Conservation (phyloP, 64 coral and sea anemone species). For the Montipora cactus region DNA sequence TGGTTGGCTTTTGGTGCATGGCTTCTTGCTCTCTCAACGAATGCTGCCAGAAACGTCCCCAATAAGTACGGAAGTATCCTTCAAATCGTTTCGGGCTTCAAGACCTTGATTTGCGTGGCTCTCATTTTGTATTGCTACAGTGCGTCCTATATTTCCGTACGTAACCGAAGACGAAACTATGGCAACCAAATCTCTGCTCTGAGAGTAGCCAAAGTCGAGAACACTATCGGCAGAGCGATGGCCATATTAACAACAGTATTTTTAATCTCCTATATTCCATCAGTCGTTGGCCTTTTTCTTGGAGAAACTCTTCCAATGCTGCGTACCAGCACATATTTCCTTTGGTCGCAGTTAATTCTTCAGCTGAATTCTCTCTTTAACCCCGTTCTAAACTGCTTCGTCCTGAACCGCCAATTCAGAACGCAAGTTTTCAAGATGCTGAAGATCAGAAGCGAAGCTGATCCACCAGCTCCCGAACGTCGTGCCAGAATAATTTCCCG, state of each 20-base stretch:
- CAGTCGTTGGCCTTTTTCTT: not conserved
- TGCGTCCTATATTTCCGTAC: not conserved
- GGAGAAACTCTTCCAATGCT: not conserved
- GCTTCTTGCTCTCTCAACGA: not conserved
- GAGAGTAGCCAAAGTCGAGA: not conserved
- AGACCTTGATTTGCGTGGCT: not conserved
- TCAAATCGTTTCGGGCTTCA: not conserved
- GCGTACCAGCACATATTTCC: slow-evolving; percentile 30
- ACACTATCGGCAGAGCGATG: not conserved
- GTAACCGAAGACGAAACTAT: not conserved
- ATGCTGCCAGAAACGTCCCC: not conserved
- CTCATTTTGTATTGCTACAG: slow-evolving; percentile 23
- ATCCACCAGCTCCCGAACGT: not conserved
- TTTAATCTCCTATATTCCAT: slow-evolving; percentile 12
- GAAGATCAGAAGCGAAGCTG: not conserved
- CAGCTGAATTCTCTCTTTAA: slow-evolving; percentile 20
- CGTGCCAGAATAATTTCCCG: not conserved
- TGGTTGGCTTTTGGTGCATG: not conserved
- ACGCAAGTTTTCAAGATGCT: not conserved
- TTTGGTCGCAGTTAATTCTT: slow-evolving; percentile 17
- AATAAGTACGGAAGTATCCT: not conserved
- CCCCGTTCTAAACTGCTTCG: slow-evolving; percentile 13
- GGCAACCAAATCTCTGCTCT: not conserved
- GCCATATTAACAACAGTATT: not conserved
- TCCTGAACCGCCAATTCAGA: slow-evolving; percentile 23